Percentiles rank a stretch among this genome's conserved stretches.
phyloP scores from a whole-genome alignment of 1,140 invertebrate genomes.

The Heliothis subflexa region DNA sequence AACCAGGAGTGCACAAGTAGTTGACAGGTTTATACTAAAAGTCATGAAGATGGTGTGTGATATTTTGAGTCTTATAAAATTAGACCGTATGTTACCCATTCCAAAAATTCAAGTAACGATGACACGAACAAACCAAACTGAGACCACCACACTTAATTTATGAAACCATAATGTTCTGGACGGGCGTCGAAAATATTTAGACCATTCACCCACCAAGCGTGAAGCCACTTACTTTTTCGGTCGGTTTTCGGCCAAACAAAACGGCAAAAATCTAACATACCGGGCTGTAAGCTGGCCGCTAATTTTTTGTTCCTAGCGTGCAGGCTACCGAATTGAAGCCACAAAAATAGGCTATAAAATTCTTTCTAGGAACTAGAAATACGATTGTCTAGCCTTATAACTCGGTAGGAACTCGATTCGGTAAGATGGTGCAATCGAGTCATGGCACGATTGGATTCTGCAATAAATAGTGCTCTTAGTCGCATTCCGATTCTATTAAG shows the following conservation, averaged over 20 bases:
- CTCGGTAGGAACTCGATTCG: slow-evolving; percentile 30
- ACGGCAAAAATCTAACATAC: slow-evolving; percentile 14
- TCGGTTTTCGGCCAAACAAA: slow-evolving; percentile 19
- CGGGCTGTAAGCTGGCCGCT: slow-evolving; percentile 4
- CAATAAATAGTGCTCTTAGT: slow-evolving; percentile 26
- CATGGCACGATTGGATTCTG: slow-evolving; percentile 26
- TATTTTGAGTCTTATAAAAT: no score
- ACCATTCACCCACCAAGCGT: slow-evolving; percentile 1
- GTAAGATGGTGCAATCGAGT: slow-evolving; percentile 13
- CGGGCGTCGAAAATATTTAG: slow-evolving; percentile 17
- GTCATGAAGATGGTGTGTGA: not conserved
- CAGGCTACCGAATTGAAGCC: slow-evolving; percentile 11
- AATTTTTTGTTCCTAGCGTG: slow-evolving; percentile 28
- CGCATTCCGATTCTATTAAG: slow-evolving; percentile 33
- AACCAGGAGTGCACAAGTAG: no score
- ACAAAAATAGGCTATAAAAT: slow-evolving; percentile 16
- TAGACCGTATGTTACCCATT: no score
- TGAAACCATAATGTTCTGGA: not conserved
- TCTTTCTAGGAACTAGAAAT: not conserved
- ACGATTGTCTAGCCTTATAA: slow-evolving; percentile 15
- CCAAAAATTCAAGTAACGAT: not conserved
- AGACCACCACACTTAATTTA: slow-evolving; percentile 1
- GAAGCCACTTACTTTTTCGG: slow-evolving; percentile 25
- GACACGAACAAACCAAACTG: not conserved
- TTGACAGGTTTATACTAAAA: not conserved